Percentiles rank a stretch among this genome's conserved stretches.
These are phyloP conservation scores for Heliconius charithonia DNA, from an alignment of 2,888 invertebrate species.

Conservation along the genomic window DNA sequence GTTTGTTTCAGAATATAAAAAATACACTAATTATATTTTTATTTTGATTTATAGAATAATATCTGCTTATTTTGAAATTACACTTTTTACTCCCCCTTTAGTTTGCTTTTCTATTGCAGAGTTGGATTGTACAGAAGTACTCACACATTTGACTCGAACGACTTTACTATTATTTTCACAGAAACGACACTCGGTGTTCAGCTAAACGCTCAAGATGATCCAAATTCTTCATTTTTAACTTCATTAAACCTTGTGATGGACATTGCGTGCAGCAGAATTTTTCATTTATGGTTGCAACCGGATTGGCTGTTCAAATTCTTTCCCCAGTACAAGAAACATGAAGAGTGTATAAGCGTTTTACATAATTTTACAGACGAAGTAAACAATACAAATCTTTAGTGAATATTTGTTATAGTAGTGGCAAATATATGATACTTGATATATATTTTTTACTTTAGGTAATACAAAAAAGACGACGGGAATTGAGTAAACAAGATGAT, in stretches of 20 bases:
- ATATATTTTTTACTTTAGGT: constrained; percentile 55
- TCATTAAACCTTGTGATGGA: constrained; percentile 61
- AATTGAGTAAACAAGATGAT: constrained; percentile 56
- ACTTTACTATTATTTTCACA: constrained; percentile 46
- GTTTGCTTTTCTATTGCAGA: not conserved
- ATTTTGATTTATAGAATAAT: not conserved
- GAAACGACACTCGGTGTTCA: constrained; percentile 75
- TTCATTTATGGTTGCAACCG: constrained; percentile 76
- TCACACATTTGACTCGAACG: not conserved
- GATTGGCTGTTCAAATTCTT: constrained; percentile 83
- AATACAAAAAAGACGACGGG: constrained; percentile 61
- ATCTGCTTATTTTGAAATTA: not conserved
- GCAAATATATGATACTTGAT: not conserved
- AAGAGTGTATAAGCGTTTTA: constrained; percentile 77
- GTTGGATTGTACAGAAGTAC: not conserved
- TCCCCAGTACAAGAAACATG: constrained; percentile 78
- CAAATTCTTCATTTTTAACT: constrained; percentile 63
- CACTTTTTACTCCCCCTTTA: not conserved
- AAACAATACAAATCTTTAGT: constrained; percentile 37
- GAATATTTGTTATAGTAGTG: too few species aligned
- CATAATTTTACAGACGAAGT: constrained; percentile 84
- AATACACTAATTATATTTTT: not conserved
- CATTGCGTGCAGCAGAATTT: constrained; percentile 68
- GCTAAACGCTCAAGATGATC: constrained; percentile 67
- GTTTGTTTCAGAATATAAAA: not conserved